A percentile compares a stretch with the other conserved stretches of the same genome.
Evolutionary conservation across 2,888 invertebrate species (phyloP).

Genomic region (Mesopsocus fuscifrons): DNA sequence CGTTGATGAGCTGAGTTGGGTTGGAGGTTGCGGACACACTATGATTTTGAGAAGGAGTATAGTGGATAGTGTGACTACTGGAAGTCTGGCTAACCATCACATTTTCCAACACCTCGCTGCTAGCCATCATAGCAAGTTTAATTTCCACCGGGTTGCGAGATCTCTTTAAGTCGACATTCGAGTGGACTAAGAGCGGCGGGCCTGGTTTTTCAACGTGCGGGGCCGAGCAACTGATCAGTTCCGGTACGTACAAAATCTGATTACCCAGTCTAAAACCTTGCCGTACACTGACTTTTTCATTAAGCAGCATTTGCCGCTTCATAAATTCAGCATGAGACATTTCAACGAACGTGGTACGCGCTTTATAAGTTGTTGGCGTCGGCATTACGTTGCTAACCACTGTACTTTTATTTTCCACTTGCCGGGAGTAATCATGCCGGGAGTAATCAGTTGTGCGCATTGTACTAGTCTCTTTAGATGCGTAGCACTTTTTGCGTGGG

Average conservation of each 20-base stretch:
- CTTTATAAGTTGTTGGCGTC: neutral
- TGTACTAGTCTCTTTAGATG: too few species aligned
- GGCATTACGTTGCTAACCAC: neutral
- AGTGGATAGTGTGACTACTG: constrained; percentile 3
- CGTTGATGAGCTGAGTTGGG: neutral
- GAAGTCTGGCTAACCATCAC: constrained; percentile 4
- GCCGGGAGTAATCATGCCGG: neutral
- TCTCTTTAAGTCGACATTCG: neutral
- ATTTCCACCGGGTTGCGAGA: neutral
- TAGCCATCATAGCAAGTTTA: neutral
- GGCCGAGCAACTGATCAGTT: neutral
- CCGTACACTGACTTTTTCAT: neutral
- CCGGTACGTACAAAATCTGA: neutral
- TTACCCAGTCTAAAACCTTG: neutral
- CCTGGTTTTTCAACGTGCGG: neutral
- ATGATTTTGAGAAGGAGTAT: neutral
- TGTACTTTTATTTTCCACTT: neutral
- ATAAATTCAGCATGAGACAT: neutral
- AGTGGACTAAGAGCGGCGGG: neutral
- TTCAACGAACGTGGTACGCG: neutral
- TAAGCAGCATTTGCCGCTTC: neutral
- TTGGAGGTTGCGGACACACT: neutral
- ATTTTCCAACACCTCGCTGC: neutral
- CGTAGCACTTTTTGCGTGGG: neutral
- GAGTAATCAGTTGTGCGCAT: neutral